Evolutionary conservation across 2,888 invertebrate species (phyloP), one percentile per base, ranked within the genome.

Genomic region (Drosophila subquinaria): DNA sequence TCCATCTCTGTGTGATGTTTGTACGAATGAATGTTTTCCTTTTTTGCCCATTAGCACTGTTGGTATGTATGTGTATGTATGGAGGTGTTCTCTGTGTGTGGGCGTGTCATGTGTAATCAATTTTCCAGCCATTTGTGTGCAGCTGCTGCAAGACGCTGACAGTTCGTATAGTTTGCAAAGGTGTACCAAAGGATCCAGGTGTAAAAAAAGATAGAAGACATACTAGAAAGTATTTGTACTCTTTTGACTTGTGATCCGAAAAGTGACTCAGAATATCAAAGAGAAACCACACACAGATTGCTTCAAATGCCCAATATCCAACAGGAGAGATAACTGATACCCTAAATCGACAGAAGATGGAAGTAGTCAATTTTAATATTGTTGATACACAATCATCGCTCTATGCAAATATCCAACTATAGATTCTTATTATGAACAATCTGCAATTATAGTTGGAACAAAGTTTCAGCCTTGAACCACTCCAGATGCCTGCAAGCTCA

Each of bases 101-200:
- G 76, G 83, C 81, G 84, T 88, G 76, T 63, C 76, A 73, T 60
- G 73, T 81, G 88, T 85, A 85, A 84, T 84, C 84, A 88, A 84
- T 84, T 88, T 67, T 69, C 79, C 63, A 81, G 68, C 68, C 62
- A 78, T 81, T 81, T 81, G 78, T 73, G 63, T 64, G 69, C 48
- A 47, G 55, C 69, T 43, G 48, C 43, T 48, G 35, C 52, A 50
- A 57, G 48, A 47, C 38, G 52, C 52, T 59, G 33, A 60, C 69
- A 66, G 35, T 61, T 50, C 36, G 53, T 66, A 62, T 48, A 64
- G 50, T 60, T 59, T 62, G 47, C 36, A 55, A 52, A 52, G 48
- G 48, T 48, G 38, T 48, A 48, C 15, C 33, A 48, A 15, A 23
- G 8, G 53, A 50, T 65, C 43, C 81, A 87, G 82, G 87, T 83